These are phyloP conservation scores for Orthosia incerta DNA, from an alignment of 2,888 invertebrate genomes.

Conservation along the genomic window DNA sequence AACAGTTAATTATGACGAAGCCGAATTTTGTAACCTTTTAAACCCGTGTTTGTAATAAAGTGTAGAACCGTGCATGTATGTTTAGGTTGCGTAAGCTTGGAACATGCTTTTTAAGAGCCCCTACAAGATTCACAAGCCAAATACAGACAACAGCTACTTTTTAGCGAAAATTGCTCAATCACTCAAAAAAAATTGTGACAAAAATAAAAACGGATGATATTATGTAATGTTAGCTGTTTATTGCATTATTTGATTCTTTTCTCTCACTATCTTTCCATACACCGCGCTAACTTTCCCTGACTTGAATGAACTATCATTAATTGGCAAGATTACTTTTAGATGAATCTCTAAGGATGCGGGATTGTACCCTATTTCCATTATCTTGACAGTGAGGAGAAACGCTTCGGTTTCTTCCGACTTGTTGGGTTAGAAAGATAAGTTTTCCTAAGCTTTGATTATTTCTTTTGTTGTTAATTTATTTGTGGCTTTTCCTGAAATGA, in stretches of 20 bases:
- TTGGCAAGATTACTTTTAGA: constrained; percentile 27
- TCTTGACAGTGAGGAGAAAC: constrained; percentile 12
- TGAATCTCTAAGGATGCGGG: constrained; percentile 11
- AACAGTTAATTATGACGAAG: constrained; percentile 58
- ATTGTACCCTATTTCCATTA: constrained; percentile 11
- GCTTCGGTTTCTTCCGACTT: constrained; percentile 3
- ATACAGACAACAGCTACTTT: too few species aligned
- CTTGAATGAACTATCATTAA: constrained; percentile 18
- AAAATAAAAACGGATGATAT: too few species aligned
- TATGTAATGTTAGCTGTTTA: too few species aligned
- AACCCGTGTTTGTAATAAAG: constrained; percentile 11
- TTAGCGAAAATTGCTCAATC: too few species aligned
- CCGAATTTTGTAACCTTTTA: constrained; percentile 37
- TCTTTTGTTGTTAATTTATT: constrained; percentile 19
- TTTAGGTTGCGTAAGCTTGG: background rate
- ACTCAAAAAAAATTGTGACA: too few species aligned
- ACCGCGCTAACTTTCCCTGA: constrained; percentile 16
- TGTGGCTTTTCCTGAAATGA: too few species aligned
- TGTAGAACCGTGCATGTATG: background rate
- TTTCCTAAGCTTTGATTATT: constrained; percentile 22
- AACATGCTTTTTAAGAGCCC: too few species aligned
- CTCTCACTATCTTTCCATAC: constrained; percentile 22
- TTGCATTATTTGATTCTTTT: too few species aligned
- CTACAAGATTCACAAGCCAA: too few species aligned
- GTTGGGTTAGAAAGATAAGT: constrained; percentile 45